A percentile compares a stretch with the other conserved stretches of the same genome.
Evolutionary conservation across 2,113 vertebrate genomes (phyloP).

Genomic region (Siniperca chuatsi): DNA sequence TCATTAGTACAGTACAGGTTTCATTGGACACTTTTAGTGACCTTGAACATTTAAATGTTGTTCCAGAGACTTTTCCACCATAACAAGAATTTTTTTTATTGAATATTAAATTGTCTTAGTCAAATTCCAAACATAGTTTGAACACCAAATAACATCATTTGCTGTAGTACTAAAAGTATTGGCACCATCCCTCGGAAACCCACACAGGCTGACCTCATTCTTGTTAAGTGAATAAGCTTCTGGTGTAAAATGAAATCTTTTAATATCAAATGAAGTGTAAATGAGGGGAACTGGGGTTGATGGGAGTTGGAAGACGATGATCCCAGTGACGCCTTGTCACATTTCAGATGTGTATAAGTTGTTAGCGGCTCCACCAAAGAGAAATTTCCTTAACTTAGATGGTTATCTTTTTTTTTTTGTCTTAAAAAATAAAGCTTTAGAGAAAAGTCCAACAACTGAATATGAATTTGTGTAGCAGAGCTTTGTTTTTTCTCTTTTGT

Average conservation of each 20-base stretch:
- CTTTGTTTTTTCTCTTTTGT: neutral
- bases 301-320: conserved; percentile 23
- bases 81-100: neutral
- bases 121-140: too few species aligned
- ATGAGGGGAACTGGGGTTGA: conserved; percentile 6
- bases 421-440: neutral
- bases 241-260: conserved; percentile 10
- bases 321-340: neutral
- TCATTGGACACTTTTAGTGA: neutral
- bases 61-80: neutral
- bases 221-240: neutral
- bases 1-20: neutral
- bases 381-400: neutral
- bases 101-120: neutral
- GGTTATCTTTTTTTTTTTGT: neutral
- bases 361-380: neutral
- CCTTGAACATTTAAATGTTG: neutral
- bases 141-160: neutral
- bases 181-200: neutral
- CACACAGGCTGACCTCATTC: neutral
- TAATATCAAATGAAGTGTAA: conserved; percentile 4
- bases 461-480: neutral
- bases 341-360: too few species aligned
- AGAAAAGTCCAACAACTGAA: neutral
- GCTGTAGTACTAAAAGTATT: neutral